Conservation (phyloP, 2,113 vertebrate species). For the Oceanodroma tethys region DNA sequence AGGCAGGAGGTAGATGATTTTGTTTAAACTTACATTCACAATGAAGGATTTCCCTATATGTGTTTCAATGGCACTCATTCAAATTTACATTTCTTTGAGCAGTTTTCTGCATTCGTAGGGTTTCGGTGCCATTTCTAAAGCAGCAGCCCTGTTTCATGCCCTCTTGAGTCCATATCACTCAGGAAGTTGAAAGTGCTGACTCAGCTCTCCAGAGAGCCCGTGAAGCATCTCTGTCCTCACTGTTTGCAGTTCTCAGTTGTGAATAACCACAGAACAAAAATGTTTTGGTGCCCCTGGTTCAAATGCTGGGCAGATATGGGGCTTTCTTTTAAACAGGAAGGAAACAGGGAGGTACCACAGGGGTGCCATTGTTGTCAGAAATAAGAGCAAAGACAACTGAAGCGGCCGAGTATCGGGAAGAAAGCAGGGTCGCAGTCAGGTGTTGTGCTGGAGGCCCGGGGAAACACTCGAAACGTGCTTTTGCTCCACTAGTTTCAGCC, state of each 20-base stretch:
- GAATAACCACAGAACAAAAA: constrained; percentile 26
- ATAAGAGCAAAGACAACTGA: neutral
- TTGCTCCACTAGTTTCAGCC: neutral
- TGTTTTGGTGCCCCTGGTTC: neutral
- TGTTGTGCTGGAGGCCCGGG: neutral
- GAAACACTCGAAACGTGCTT: neutral
- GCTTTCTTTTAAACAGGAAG: constrained; percentile 3
- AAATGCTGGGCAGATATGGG: neutral
- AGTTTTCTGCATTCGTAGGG: neutral
- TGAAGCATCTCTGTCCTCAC: neutral
- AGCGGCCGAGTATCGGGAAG: fast-evolving
- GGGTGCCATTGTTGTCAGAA: neutral
- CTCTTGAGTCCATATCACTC: neutral
- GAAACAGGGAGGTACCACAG: neutral
- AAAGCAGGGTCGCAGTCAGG: neutral
- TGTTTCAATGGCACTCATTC: neutral
- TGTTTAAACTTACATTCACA: constrained; percentile 29
- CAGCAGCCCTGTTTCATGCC: neutral
- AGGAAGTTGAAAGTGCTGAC: constrained; percentile 45
- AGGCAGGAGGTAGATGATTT: constrained; percentile 9
- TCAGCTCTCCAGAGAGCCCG: neutral
- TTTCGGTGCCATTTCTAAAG: neutral
- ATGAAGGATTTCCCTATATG: constrained; percentile 10
- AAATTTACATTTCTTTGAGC: constrained; percentile 15
- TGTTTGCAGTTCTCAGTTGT: neutral